phyloP scores from a whole-genome alignment of 2,797 vertebrate genomes.

The Artibeus jamaicensis region DNA sequence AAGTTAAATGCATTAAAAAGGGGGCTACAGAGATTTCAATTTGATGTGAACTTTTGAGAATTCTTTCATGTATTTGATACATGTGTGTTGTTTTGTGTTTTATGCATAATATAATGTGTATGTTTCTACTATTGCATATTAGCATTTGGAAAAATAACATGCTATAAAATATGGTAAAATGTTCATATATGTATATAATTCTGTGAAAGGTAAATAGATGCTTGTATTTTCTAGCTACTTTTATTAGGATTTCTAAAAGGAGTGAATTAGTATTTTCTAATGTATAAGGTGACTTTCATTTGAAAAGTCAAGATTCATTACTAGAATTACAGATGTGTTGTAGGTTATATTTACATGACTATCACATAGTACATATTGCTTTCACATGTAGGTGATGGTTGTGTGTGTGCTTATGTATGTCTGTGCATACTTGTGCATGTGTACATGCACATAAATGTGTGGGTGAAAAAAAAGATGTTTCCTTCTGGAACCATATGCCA shows the following conservation, averaged over 20 bases:
- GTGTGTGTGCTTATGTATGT: neutral
- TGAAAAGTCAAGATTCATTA: neutral
- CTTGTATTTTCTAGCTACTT: neutral
- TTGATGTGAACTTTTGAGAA: neutral
- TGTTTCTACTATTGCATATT: neutral
- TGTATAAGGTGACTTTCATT: neutral
- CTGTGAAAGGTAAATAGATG: neutral
- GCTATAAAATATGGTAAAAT: neutral
- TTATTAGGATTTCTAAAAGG: constrained; percentile 23
- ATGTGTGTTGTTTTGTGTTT: neutral
- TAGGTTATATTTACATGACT: too few relatives aligned
- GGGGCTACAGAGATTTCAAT: neutral
- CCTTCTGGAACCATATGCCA: neutral
- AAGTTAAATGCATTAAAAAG: neutral
- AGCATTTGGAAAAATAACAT: neutral
- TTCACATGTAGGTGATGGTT: neutral
- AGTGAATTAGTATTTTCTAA: neutral
- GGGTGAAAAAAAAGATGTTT: neutral
- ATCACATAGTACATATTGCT: neutral
- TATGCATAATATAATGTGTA: neutral
- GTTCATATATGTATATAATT: neutral
- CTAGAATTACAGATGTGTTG: neutral
- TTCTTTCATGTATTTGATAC: neutral
- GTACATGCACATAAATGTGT: neutral
- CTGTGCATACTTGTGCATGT: neutral